These are phyloP conservation scores for Cephus sareptanus DNA, from an alignment of 2,888 invertebrate species.

Conservation along the genomic window DNA sequence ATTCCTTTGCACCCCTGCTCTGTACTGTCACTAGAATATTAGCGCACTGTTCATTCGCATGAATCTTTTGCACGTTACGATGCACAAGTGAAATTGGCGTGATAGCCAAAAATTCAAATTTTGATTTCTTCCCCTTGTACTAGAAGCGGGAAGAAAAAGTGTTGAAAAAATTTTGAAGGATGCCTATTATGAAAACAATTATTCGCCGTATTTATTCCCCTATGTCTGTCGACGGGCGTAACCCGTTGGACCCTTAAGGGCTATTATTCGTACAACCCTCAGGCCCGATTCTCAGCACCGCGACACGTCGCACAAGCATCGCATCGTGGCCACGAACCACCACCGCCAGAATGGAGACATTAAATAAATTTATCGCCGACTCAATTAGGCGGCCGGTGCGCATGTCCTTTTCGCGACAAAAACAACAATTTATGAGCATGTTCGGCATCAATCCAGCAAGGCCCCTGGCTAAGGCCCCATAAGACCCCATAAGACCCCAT, in stretches of 20 bases:
- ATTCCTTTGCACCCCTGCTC: too few species aligned
- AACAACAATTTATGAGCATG: slow-evolving; percentile 17
- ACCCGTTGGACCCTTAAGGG: neutral
- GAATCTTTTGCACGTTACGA: too few species aligned
- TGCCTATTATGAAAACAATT: neutral
- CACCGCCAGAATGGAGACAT: slow-evolving; percentile 44
- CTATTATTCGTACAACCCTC: slow-evolving; percentile 32
- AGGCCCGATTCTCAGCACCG: slow-evolving; percentile 33
- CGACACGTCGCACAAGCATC: slow-evolving; percentile 14
- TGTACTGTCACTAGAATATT: too few species aligned
- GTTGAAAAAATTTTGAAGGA: too few species aligned
- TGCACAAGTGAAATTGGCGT: too few species aligned
- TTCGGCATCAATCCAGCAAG: neutral
- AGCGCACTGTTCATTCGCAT: too few species aligned
- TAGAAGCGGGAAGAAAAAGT: too few species aligned
- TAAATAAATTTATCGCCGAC: slow-evolving; percentile 56
- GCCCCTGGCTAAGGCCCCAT: too few species aligned
- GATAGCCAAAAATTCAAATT: too few species aligned
- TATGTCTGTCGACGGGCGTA: neutral
- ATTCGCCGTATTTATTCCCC: neutral
- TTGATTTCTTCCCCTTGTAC: too few species aligned
- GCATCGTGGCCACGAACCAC: too few species aligned
- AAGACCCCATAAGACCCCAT: too few species aligned
- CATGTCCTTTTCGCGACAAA: slow-evolving; percentile 21
- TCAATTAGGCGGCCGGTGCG: slow-evolving; percentile 46